Evolutionary conservation across 2,797 vertebrate genomes (phyloP).

Genomic region (Cirrhinus mrigala): DNA sequence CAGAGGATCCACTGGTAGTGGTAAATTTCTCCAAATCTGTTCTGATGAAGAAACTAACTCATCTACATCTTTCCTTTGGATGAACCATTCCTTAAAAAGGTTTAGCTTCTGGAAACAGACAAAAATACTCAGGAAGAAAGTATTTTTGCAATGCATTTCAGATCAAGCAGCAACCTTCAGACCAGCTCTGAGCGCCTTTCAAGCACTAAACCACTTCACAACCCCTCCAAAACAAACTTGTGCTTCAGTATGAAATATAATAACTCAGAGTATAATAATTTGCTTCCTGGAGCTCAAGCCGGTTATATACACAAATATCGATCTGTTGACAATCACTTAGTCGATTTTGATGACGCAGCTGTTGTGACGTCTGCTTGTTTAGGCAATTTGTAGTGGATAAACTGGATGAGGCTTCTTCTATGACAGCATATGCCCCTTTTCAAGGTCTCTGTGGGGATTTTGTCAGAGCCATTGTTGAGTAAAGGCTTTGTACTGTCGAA

Average conservation of each 20-base stretch:
- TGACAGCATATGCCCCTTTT: neutral
- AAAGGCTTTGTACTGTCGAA: conserved; percentile 9
- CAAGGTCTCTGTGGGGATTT: neutral
- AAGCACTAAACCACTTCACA: neutral
- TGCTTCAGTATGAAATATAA: neutral
- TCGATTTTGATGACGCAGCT: neutral
- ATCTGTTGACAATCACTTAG: neutral
- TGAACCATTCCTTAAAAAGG: neutral
- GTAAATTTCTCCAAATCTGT: neutral
- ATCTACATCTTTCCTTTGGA: neutral
- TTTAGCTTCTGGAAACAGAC: neutral
- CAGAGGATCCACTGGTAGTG: neutral
- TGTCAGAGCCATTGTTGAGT: neutral
- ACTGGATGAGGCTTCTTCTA: neutral
- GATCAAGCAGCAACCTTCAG: neutral
- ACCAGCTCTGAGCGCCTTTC: neutral
- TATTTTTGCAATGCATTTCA: neutral
- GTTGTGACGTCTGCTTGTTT: neutral
- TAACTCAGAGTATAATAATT: neutral
- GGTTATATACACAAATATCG: neutral
- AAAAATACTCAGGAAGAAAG: neutral
- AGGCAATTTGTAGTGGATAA: neutral
- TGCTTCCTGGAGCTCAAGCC: neutral
- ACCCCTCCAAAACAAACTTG: neutral
- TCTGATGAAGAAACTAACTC: neutral